Conservation (phyloP, 1,140 invertebrate species). For the Charaxes varanes region DNA sequence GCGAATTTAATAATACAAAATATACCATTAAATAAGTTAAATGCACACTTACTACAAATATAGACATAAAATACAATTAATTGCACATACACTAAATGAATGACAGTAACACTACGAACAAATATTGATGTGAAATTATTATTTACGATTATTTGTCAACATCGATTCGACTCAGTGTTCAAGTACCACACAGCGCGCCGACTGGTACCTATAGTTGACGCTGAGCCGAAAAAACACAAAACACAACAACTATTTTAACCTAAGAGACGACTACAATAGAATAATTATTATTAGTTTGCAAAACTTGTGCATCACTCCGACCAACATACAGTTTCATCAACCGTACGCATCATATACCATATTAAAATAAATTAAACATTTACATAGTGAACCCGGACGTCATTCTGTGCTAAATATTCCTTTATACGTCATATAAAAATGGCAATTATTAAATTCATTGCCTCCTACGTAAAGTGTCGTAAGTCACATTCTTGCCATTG, state of each 20-base stretch:
- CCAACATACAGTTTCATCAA: slow-evolving; percentile 19
- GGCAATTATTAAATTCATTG: too few relatives aligned
- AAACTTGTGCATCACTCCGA: slow-evolving; percentile 55
- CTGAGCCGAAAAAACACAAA: slow-evolving; percentile 17
- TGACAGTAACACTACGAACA: slow-evolving; percentile 43
- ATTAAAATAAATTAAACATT: slow-evolving; percentile 37
- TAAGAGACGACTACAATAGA: slow-evolving; percentile 15
- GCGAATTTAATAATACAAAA: slow-evolving; percentile 31
- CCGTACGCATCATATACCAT: slow-evolving; percentile 17
- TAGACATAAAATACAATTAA: slow-evolving; percentile 56
- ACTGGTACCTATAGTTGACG: slow-evolving; percentile 8
- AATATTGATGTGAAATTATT: slow-evolving; percentile 42
- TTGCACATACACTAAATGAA: slow-evolving; percentile 65
- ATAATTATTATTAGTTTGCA: slow-evolving; percentile 31
- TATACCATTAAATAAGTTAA: slow-evolving; percentile 54
- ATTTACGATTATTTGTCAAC: slow-evolving; percentile 44
- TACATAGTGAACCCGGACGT: slow-evolving; percentile 11
- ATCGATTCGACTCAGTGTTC: slow-evolving; percentile 26
- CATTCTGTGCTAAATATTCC: slow-evolving; percentile 7
- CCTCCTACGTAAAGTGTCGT: too few relatives aligned
- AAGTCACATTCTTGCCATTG: too few relatives aligned
- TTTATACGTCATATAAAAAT: slow-evolving; percentile 9
- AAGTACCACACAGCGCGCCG: slow-evolving; percentile 16
- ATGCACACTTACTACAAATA: slow-evolving; percentile 52
- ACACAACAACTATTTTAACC: slow-evolving; percentile 19